These are phyloP conservation scores for Tiliacea aurago DNA, from an alignment of 2,888 invertebrate genomes.

Conservation along the genomic window DNA sequence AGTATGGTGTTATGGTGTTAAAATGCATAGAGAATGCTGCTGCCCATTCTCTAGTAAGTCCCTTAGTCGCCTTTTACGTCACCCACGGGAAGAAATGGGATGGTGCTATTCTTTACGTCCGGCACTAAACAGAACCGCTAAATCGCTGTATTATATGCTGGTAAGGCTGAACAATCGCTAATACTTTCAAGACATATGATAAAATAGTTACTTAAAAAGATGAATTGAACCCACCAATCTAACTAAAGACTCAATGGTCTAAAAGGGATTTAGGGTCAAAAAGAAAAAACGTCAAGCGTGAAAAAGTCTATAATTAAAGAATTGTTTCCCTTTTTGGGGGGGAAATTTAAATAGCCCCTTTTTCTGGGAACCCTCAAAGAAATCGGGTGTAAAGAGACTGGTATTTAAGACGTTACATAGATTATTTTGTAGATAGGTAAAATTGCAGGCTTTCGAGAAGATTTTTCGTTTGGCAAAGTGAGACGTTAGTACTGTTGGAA, in stretches of 20 bases:
- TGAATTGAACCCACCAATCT: conserved; percentile 19
- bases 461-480: conserved; percentile 30
- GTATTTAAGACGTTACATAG: conserved; percentile 25
- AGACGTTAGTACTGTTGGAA: neutral
- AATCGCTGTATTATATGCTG: neutral
- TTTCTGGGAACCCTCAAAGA: conserved; percentile 27
- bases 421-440: conserved; percentile 25
- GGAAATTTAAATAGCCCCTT: conserved; percentile 48
- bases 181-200: neutral
- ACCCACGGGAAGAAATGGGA: too few species aligned
- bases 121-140: too few species aligned
- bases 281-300: conserved; percentile 48
- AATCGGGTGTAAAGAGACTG: conserved; percentile 54
- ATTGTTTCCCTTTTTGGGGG: conserved; percentile 47
- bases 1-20: too few species aligned
- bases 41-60: too few species aligned
- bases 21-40: too few species aligned
- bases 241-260: conserved; percentile 20
- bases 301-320: conserved; percentile 62
- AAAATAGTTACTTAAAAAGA: conserved; percentile 12
- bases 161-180: neutral
- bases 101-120: too few species aligned
- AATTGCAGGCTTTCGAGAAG: conserved; percentile 22
- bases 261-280: conserved; percentile 53
- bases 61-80: too few species aligned